Percentiles rank a stretch among this genome's conserved stretches.
Conservation (phyloP, 2,888 invertebrate species). For the Leucozona laternaria region DNA sequence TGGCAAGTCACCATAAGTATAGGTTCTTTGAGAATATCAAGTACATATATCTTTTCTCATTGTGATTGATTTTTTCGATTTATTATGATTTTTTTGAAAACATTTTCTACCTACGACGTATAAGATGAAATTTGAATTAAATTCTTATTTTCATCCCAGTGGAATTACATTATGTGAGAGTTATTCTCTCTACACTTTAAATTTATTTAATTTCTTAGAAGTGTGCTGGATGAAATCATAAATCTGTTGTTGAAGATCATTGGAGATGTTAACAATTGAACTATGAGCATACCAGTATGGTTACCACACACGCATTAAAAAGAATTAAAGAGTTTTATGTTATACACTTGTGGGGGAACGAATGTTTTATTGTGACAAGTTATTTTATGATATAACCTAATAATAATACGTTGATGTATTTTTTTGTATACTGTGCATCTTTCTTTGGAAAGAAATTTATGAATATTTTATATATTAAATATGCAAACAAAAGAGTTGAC, state of each 20-base stretch:
- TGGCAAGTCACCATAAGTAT: conserved; percentile 22
- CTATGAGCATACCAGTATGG: conserved; percentile 4
- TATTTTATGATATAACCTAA: background rate
- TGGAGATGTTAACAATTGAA: conserved; percentile 39
- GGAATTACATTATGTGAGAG: conserved; percentile 39
- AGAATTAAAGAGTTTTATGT: conserved; percentile 4
- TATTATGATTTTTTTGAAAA: conserved; percentile 8
- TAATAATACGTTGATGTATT: background rate
- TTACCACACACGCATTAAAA: conserved; percentile 44
- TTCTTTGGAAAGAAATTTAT: no score
- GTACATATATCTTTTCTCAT: conserved; percentile 17
- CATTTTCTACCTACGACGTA: conserved; percentile 1
- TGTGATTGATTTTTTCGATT: conserved; percentile 67
- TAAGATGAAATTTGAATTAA: conserved; percentile 61
- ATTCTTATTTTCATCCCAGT: conserved; percentile 58
- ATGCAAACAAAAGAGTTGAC: conserved; percentile 11
- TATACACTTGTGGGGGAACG: conserved; percentile 29
- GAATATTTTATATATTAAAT: no score
- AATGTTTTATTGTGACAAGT: conserved; percentile 37
- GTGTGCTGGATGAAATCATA: conserved; percentile 47
- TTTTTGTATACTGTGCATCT: background rate
- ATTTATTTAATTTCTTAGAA: conserved; percentile 65
- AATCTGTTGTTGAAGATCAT: conserved; percentile 60
- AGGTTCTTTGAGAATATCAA: conserved; percentile 46
- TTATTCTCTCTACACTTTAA: conserved; percentile 43